Base-by-base conservation (phyloP, 2,113 vertebrate genomes). In the Hippocampus mohnikei region DNA sequence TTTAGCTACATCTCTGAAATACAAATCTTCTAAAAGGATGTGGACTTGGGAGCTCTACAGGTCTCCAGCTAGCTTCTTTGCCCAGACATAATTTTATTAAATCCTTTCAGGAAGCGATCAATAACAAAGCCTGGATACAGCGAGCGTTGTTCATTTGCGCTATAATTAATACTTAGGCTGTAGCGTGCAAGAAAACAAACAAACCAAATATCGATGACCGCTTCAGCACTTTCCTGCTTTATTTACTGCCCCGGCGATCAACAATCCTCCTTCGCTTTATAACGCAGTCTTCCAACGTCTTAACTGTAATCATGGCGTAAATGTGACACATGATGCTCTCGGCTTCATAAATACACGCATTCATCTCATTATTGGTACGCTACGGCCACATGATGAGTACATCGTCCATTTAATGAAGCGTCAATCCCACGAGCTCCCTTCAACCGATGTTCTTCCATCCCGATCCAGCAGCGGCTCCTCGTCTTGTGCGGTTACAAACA, bases 401-500 rank as follows among this genome's bases (percentile, higher is more conserved):
- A n/a, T 7, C 5, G 48, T 50, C 48, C 18, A 50, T 21, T 18
- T 50, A 59, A 83, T 84, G 77, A 71, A 66, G 74, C 42, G 50
- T 42, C 58, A 69, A 23, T 71, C 79, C 66, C 44, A 11, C n/a
- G 6, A 55, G 52, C 50, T 53, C 20, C 50, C 50, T 53, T 53
- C 21, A 23, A 69, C 21, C 25, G 44, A 62, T 41, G 56, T 63
- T 20, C 6, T 58, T 65, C 20, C 56, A 65, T 72, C 55, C 25
- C 46, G 60, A 16, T 63, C n/a, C 16, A 0, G 27, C 58, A 60
- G 27, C 58, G 16, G 27, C 27, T 60, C 58, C 27, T 60, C 66
- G 33, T 62, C 56, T 69, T 76, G 76, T 85, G 81, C 72, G 71
- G 73, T 67, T 80, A 62, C 65, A 70, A 37, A 37, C 11, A 52